phyloP scores from a whole-genome alignment of 2,113 vertebrate genomes.

The Trogon surrucura region DNA sequence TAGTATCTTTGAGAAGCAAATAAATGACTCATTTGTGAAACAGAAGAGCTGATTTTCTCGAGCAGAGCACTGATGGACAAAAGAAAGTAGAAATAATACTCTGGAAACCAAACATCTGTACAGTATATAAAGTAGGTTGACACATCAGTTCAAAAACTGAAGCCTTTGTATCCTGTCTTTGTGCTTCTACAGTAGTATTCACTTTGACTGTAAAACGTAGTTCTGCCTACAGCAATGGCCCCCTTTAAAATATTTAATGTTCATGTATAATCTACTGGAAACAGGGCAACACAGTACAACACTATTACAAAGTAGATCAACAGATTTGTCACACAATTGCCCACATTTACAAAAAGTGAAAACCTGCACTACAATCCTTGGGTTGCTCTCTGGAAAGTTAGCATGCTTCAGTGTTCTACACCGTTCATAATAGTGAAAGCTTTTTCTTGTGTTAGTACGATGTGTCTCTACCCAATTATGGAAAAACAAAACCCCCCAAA shows the following conservation, averaged over 20 bases:
- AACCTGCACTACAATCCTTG: rapidly evolving
- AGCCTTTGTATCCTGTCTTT: background rate
- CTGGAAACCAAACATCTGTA: background rate
- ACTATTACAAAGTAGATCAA: background rate
- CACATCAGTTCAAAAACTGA: background rate
- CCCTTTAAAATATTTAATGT: background rate
- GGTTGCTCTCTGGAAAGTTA: background rate
- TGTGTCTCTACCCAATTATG: background rate
- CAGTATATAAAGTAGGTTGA: background rate
- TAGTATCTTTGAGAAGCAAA: background rate
- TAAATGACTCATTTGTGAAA: background rate
- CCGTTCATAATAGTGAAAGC: rapidly evolving
- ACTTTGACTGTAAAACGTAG: background rate
- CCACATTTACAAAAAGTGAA: background rate
- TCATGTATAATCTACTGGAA: background rate
- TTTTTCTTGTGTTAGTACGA: background rate
- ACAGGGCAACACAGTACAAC: background rate
- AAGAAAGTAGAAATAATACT: background rate
- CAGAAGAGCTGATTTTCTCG: background rate
- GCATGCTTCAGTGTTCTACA: background rate
- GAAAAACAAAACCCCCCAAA: background rate
- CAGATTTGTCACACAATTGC: rapidly evolving
- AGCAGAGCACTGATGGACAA: background rate
- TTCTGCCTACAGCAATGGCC: background rate
- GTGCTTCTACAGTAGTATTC: background rate